These are phyloP conservation scores for Chrysopa pallens DNA, from an alignment of 1,140 invertebrate species.

Conservation along the genomic window DNA sequence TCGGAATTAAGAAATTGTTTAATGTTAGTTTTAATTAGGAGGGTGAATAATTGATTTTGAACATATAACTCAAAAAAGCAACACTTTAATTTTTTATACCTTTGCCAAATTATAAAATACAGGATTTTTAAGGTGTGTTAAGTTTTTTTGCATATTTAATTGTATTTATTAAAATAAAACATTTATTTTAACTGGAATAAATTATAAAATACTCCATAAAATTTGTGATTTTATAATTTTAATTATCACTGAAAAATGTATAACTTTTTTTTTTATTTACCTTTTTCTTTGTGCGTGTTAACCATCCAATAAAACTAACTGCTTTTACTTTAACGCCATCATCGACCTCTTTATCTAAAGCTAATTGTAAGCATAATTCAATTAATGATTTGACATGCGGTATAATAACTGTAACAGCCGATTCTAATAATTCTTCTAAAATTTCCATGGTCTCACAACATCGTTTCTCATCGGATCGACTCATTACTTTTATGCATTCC, in stretches of 20 bases:
- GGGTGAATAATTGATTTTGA: too few species aligned
- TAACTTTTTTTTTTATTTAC: constrained; percentile 12
- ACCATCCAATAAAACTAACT: constrained; percentile 41
- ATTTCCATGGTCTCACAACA: constrained; percentile 48
- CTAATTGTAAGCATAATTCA: constrained; percentile 45
- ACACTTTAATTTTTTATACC: too few species aligned
- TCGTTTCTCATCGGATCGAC: constrained; percentile 31
- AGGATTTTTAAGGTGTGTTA: too few species aligned
- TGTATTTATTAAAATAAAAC: too few species aligned
- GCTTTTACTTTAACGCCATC: constrained; percentile 45
- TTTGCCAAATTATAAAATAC: too few species aligned
- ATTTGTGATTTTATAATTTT: not conserved
- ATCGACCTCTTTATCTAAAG: constrained; percentile 30
- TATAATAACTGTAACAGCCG: constrained; percentile 37
- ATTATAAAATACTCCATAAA: too few species aligned
- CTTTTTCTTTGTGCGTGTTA: constrained; percentile 53
- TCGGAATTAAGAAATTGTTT: too few species aligned
- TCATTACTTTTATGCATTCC: constrained; percentile 33
- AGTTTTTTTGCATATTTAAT: too few species aligned
- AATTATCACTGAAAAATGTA: too few species aligned
- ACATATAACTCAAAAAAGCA: too few species aligned
- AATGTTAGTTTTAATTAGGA: too few species aligned
- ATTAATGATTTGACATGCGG: constrained; percentile 45
- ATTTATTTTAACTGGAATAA: not conserved
- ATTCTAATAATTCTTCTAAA: constrained; percentile 52